Base-by-base conservation (phyloP, 2,888 invertebrate genomes). In the Mimumesa dahlbomi region DNA sequence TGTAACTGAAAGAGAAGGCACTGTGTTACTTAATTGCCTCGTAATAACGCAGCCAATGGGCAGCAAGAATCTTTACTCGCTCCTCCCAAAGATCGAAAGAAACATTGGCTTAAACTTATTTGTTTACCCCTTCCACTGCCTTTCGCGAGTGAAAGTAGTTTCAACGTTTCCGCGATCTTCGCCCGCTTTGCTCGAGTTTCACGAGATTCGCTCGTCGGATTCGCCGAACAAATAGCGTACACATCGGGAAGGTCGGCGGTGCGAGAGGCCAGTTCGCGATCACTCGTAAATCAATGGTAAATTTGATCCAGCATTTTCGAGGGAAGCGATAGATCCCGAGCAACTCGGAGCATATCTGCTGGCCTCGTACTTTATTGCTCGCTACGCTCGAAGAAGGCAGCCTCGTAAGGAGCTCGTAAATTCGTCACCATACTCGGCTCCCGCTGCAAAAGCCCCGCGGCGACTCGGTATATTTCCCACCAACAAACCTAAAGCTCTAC, bases 341-440 rank as follows among this genome's bases (percentile, higher is more conserved):
- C 79, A 73, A 79, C 78, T 82, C 75, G 77, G 73, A n/a, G n/a
- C n/a, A 58, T 74, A 78, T 74, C 67, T 61, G 69, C 64, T 75
- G 70, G 69, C 76, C 53, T 65, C 75, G 58, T 72, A 74, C 75
- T 81, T 81, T 80, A 76, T 83, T 77, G 76, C 76, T 69, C 42
- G 53, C 68, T 73, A 66, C 59, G 73, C 75, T 76, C 72, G 75
- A 69, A 71, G 72, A 71, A 67, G 78, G 78, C 80, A 80, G 77
- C 71, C 78, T 79, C 68, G 82, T 80, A 83, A 85, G 82, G 73
- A 76, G 84, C 83, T 85, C 85, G 81, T 85, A 85, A 85, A 85
- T 85, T 85, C 85, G 84, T 85, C 85, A 85, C 83, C 69, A 74
- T 65, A 54, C 77, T 81, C 72, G 78, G 83, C 82, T 84, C 79